Evolutionary conservation across 2,797 vertebrate species (phyloP).

Genomic region (Sebastes itinus): DNA sequence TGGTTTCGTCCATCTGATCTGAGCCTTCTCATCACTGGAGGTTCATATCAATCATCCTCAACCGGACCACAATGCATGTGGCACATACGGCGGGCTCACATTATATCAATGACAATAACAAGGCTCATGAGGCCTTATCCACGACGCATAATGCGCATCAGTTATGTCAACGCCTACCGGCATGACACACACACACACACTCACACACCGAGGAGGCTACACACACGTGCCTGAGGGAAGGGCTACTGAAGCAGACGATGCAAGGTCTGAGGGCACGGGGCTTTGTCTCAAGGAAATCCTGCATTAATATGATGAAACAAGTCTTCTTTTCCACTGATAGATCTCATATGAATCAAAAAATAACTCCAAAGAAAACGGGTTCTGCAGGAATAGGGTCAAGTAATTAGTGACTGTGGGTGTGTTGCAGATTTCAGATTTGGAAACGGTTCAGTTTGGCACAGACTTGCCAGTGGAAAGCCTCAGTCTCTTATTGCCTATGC

Average conservation of each 20-base stretch:
- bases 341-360: slow-evolving; percentile 3
- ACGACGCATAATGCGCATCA: slow-evolving; percentile 69
- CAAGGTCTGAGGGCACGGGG: slow-evolving; percentile 43
- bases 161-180: slow-evolving; percentile 83
- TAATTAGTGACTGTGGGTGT: slow-evolving; percentile 50
- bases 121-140: slow-evolving; percentile 45
- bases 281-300: slow-evolving; percentile 55
- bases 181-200: slow-evolving; percentile 69
- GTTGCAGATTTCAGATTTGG: slow-evolving; percentile 68
- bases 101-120: slow-evolving; percentile 82
- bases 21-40: neutral
- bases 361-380: neutral
- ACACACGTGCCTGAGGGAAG: slow-evolving; percentile 45
- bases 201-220: slow-evolving; percentile 69
- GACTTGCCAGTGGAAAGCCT: slow-evolving; percentile 40
- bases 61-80: slow-evolving; percentile 69
- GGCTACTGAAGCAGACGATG: slow-evolving; percentile 43
- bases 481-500: slow-evolving; percentile 51
- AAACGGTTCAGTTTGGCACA: slow-evolving; percentile 67
- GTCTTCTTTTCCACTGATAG: slow-evolving; percentile 1
- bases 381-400: slow-evolving; percentile 38
- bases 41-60: slow-evolving; percentile 76
- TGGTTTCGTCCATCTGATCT: neutral
- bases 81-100: slow-evolving; percentile 62
- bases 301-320: slow-evolving; percentile 51